Conservation (phyloP, 2,113 vertebrate genomes). For the Pampusana beccarii region DNA sequence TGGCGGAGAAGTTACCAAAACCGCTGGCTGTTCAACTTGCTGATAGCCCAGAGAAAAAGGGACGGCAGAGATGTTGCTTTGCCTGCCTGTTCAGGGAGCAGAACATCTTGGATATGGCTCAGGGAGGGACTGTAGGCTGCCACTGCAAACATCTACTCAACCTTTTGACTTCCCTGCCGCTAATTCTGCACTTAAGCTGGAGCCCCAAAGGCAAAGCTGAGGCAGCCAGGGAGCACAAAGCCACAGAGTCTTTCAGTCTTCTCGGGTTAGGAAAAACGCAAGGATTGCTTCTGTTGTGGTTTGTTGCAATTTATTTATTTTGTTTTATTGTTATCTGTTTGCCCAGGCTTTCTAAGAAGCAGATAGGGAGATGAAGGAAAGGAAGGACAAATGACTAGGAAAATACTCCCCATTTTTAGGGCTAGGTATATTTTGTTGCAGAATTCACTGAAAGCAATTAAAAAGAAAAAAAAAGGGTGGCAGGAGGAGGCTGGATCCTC, state of each 20-base stretch:
- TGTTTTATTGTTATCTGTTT: not conserved
- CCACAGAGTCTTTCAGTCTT: not conserved
- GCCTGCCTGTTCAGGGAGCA: not conserved
- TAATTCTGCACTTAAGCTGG: not conserved
- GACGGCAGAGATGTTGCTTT: not conserved
- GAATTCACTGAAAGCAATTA: not conserved
- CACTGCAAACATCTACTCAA: not conserved
- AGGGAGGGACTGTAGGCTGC: not conserved
- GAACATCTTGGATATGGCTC: not conserved
- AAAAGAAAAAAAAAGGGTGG: not conserved
- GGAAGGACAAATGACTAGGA: not conserved
- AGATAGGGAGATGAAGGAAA: not conserved
- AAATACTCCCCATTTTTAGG: not conserved
- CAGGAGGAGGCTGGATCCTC: not conserved
- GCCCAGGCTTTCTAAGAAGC: not conserved
- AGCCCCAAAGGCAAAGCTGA: not conserved
- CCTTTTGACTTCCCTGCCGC: not conserved
- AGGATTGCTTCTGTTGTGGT: not conserved
- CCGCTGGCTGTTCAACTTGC: not conserved
- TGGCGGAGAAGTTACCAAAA: not conserved
- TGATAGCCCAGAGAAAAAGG: not conserved
- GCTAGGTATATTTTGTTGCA: not conserved
- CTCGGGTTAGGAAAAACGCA: accelerated
- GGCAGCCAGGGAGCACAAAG: not conserved
- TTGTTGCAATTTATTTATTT: not conserved